A percentile compares a stretch with the other conserved stretches of the same genome.
Evolutionary conservation across 2,888 invertebrate species (phyloP).

Genomic region (Perdita meconis): DNA sequence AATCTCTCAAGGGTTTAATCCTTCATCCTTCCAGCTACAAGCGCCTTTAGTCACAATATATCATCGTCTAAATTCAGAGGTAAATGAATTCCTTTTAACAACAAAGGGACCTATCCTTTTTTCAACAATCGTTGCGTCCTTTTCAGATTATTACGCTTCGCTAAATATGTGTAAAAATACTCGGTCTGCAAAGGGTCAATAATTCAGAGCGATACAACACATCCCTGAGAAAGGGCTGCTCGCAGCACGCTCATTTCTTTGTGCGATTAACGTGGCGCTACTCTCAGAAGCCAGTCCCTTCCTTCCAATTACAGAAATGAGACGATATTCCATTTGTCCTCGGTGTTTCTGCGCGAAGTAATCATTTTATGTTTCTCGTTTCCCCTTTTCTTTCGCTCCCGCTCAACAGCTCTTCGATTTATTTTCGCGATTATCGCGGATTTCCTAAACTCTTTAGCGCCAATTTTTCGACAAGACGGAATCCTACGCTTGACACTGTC

Average conservation of each 20-base stretch:
- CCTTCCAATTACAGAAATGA: slow-evolving; percentile 50
- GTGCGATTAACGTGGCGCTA: slow-evolving; percentile 46
- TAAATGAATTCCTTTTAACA: no score
- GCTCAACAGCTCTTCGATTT: background rate
- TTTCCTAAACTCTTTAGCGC: background rate
- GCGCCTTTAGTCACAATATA: no score
- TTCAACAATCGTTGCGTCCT: background rate
- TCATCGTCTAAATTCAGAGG: no score
- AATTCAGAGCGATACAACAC: slow-evolving; percentile 24
- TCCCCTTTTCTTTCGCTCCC: slow-evolving; percentile 11
- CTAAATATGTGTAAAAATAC: no score
- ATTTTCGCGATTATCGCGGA: background rate
- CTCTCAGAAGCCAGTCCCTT: slow-evolving; percentile 46
- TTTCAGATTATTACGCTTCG: no score
- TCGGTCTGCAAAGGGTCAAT: slow-evolving; percentile 25
- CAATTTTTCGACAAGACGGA: background rate
- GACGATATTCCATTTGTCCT: slow-evolving; percentile 47
- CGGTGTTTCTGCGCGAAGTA: slow-evolving; percentile 39
- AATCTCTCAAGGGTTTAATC: no score
- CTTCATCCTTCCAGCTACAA: no score
- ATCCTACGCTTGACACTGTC: no score
- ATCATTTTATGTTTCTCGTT: slow-evolving; percentile 23
- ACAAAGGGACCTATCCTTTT: no score
- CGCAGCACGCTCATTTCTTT: slow-evolving; percentile 38
- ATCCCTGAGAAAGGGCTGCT: slow-evolving; percentile 19